A percentile compares a stretch with the other conserved stretches of the same genome.
Conservation (phyloP, 2,113 vertebrate species). For the Cariama cristata region DNA sequence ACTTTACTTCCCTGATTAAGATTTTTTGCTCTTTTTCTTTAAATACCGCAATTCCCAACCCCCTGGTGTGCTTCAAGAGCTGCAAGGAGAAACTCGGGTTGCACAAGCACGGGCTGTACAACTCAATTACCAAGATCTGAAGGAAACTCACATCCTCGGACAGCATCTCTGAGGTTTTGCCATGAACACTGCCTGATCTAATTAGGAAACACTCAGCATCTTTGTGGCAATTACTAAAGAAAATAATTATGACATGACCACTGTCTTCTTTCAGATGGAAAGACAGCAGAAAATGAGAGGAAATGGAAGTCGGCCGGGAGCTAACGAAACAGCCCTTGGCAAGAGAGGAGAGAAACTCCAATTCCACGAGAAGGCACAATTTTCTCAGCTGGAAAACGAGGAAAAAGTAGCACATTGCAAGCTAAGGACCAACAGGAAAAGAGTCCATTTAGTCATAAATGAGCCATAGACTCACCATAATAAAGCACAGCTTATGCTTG, state of each 20-base stretch:
- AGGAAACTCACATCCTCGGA: neutral
- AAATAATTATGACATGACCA: constrained; percentile 54
- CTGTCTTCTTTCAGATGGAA: constrained; percentile 57
- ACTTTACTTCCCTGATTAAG: neutral
- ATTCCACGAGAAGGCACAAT: neutral
- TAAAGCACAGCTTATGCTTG: neutral
- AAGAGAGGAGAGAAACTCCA: neutral
- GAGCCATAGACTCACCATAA: neutral
- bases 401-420: neutral
- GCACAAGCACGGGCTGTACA: neutral
- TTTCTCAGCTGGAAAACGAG: neutral
- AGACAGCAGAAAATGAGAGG: constrained; percentile 37
- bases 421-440: neutral
- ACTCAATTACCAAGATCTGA: constrained; percentile 44
- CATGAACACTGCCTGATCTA: constrained; percentile 16
- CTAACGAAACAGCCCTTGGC: constrained; percentile 15
- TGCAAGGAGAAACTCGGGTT: neutral
- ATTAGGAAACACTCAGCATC: constrained; percentile 58
- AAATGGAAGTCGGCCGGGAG: neutral
- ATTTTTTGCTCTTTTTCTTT: neutral
- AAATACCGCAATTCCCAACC: neutral
- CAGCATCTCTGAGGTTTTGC: constrained; percentile 8
- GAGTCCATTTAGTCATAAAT: neutral
- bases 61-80: neutral
- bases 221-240: constrained; percentile 45